Evolutionary conservation across 2,888 invertebrate species (phyloP), one percentile per base, ranked within the genome.

Genomic region (Rotaria macrura): DNA sequence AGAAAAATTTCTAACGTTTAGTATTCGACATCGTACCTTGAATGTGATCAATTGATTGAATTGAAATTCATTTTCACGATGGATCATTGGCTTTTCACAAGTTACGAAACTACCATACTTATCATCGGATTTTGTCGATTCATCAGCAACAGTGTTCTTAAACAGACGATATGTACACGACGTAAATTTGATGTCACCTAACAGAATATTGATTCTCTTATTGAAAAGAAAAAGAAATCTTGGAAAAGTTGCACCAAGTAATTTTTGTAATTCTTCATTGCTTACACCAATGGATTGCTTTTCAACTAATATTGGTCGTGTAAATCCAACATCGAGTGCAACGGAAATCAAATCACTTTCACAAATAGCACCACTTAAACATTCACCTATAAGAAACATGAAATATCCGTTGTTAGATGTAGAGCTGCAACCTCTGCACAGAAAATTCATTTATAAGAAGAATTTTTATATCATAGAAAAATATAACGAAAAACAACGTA

Each of bases 131-230:
- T 1, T 40, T 9, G 25, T 74, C 40, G 20, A 5, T 25, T 9
- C 40, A 43, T 79, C 40, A 40, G 7, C 29, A 1, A 34, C 29
- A 29, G 12, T 47, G 25, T 34, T 49, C 17, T 90, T 90, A 86
- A 90, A 90, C 85, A 90, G 87, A 43, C 90, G 88, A 86, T 89
- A 90, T 0, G 89, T 89, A 25, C 87, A 89, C 2, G 90, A 90
- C 25, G 88, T 88, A 88, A 89, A 90, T 87, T 88, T 88, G 29
- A 88, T 88, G 86, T 88, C 89, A 43, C 89, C 89, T 49, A 49
- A 17, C 3, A 89, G 25, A 12, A 43, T 43, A 25, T 1, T n/a
- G 0, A 43, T 43, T 29, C 17, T 12, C 40, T 43, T 25, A 10
- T 9, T 23, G 20, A 12, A 17, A 49, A 3, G 17, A 7, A 23